phyloP scores from a whole-genome alignment of 1,140 invertebrate genomes.

The Listronotus oregonensis region DNA sequence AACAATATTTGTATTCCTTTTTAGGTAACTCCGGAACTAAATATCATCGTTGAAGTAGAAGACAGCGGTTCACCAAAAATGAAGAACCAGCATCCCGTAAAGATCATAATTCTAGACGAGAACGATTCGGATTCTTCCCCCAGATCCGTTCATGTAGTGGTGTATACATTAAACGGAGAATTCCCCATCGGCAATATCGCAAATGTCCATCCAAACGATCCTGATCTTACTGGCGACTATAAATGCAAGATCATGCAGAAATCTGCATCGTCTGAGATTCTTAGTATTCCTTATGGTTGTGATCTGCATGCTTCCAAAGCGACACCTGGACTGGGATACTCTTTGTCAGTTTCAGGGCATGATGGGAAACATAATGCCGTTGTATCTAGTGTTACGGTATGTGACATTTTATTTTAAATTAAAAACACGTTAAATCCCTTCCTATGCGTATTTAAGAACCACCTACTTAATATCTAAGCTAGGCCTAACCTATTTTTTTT shows the following conservation, averaged over 20 bases:
- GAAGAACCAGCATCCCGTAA: slow-evolving; percentile 76
- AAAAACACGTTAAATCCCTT: neutral
- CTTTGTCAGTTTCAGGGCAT: slow-evolving; percentile 81
- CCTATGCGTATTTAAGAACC: neutral
- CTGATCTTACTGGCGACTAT: slow-evolving; percentile 85
- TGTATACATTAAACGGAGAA: slow-evolving; percentile 77
- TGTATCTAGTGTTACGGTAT: slow-evolving; percentile 77
- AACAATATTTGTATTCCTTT: too few species aligned
- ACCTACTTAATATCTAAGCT: slow-evolving; percentile 1
- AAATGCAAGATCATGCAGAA: slow-evolving; percentile 76
- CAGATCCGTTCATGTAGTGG: slow-evolving; percentile 79
- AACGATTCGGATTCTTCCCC: slow-evolving; percentile 90
- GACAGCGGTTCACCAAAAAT: slow-evolving; percentile 86
- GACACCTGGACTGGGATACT: slow-evolving; percentile 70
- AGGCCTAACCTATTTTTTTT: too few species aligned
- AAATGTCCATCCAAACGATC: slow-evolving; percentile 88
- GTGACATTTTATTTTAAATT: too few species aligned
- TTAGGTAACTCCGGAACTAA: slow-evolving; percentile 66
- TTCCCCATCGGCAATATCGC: slow-evolving; percentile 81
- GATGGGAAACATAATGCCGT: slow-evolving; percentile 88
- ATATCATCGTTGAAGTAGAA: slow-evolving; percentile 81
- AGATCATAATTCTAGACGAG: slow-evolving; percentile 81
- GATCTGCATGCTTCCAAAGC: slow-evolving; percentile 75
- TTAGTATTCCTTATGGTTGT: slow-evolving; percentile 77
- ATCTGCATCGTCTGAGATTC: slow-evolving; percentile 63